A percentile compares a stretch with the other conserved stretches of the same genome.
Evolutionary conservation across 2,888 invertebrate genomes (phyloP).

Genomic region (Acleris cristana): DNA sequence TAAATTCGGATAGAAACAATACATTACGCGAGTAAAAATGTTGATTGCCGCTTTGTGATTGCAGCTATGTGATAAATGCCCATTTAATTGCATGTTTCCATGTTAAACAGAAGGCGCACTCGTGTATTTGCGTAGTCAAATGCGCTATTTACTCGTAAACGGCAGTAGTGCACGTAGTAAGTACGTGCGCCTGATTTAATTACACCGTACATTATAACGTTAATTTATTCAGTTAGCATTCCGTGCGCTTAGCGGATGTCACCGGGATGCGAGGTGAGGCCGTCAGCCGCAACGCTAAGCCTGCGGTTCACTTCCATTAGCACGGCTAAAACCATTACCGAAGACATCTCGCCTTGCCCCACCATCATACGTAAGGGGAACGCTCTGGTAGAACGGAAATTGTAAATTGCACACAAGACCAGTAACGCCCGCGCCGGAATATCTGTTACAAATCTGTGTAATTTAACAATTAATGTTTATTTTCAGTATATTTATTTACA

Average conservation of each 20-base stretch:
- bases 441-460: too few species aligned
- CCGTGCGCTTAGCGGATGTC: constrained; percentile 47
- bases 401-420: constrained; percentile 19
- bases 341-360: constrained; percentile 54
- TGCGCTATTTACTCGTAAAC: constrained; percentile 4
- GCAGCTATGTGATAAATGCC: constrained; percentile 5
- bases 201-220: constrained; percentile 32
- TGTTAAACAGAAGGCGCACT: constrained; percentile 25
- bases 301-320: constrained; percentile 76
- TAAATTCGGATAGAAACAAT: too few species aligned
- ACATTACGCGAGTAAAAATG: too few species aligned
- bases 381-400: constrained; percentile 31
- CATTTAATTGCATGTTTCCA: constrained; percentile 20
- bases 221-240: constrained; percentile 46
- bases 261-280: constrained; percentile 54
- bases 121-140: constrained; percentile 18
- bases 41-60: background rate
- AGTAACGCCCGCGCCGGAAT: too few species aligned
- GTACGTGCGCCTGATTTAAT: constrained; percentile 24
- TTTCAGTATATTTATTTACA: too few species aligned
- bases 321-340: constrained; percentile 68
- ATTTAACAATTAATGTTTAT: too few species aligned
- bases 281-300: constrained; percentile 67
- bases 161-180: constrained; percentile 6
- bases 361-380: constrained; percentile 27